These are phyloP conservation scores for Phrynosoma blainvillii DNA, from an alignment of 2,113 vertebrate genomes.

Conservation along the genomic window DNA sequence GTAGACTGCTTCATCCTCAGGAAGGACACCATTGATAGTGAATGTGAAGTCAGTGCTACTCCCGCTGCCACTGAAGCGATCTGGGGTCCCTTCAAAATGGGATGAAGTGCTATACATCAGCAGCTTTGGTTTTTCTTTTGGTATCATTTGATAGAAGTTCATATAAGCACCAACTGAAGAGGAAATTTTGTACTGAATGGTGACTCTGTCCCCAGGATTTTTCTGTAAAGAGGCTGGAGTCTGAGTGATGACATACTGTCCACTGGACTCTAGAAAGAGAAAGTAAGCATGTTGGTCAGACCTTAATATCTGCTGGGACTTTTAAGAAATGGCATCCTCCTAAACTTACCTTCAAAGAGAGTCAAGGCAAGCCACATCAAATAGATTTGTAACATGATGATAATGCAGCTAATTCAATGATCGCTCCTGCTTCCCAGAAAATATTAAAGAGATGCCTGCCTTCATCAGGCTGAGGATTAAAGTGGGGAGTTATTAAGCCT, in stretches of 20 bases:
- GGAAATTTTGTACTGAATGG: not conserved
- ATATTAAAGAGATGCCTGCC: no score
- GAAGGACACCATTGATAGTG: not conserved
- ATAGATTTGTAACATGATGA: not conserved
- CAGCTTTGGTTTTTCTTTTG: not conserved
- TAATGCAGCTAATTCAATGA: not conserved
- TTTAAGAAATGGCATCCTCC: not conserved
- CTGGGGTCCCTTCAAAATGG: not conserved
- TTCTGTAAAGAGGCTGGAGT: no score
- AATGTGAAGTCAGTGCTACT: not conserved
- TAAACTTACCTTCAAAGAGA: not conserved
- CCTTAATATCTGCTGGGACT: not conserved
- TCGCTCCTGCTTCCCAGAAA: not conserved
- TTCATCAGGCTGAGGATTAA: no score
- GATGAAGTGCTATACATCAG: not conserved
- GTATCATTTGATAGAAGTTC: not conserved
- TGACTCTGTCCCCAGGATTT: not conserved
- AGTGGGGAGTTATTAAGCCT: no score
- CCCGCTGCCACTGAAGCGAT: no score
- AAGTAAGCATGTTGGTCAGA: not conserved
- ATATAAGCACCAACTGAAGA: not conserved
- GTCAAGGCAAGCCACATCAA: not conserved
- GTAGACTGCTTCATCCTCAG: not conserved
- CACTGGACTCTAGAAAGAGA: no score
- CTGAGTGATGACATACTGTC: no score